phyloP scores from a whole-genome alignment of 2,113 vertebrate genomes.

The Felis catus region DNA sequence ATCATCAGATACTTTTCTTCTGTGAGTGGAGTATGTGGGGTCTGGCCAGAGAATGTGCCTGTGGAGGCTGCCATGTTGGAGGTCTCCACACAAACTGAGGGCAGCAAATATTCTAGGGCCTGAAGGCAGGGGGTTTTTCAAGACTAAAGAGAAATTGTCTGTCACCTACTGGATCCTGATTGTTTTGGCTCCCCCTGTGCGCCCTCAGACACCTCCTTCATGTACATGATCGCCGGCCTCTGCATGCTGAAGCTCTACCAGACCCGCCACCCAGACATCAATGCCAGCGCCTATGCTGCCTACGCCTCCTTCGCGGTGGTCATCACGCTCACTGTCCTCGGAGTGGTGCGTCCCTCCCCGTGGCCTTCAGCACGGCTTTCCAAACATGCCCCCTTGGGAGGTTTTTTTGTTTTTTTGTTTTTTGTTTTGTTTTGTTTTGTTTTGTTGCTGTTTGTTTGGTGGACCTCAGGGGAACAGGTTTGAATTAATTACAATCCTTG shows the following conservation, averaged over 20 bases:
- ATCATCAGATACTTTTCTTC: not conserved
- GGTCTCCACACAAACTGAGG: not conserved
- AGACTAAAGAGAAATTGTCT: not conserved
- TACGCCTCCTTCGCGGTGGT: conserved; percentile 88
- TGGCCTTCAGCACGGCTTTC: not conserved
- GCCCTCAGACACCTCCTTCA: conserved; percentile 88
- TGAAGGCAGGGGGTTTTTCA: not conserved
- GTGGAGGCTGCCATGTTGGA: not conserved
- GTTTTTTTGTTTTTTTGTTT: not conserved
- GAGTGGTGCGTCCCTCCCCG: conserved; percentile 85
- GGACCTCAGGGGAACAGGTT: not conserved
- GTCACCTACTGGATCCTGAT: not conserved
- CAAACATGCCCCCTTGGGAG: not conserved
- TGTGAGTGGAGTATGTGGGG: not conserved
- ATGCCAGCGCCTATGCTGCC: conserved; percentile 88
- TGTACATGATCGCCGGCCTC: conserved; percentile 90
- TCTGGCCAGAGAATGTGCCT: not conserved
- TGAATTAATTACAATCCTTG: not conserved
- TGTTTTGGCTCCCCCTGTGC: not conserved
- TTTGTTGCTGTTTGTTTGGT: not conserved
- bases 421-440: too few species aligned
- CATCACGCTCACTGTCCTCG: conserved; percentile 88
- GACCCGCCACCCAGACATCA: conserved; percentile 90
- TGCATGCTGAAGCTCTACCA: conserved; percentile 92
- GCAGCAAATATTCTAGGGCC: not conserved